A percentile compares a stretch with the other conserved stretches of the same genome.
phyloP scores from a whole-genome alignment of 2,113 vertebrate species.

The Camelus dromedarius region DNA sequence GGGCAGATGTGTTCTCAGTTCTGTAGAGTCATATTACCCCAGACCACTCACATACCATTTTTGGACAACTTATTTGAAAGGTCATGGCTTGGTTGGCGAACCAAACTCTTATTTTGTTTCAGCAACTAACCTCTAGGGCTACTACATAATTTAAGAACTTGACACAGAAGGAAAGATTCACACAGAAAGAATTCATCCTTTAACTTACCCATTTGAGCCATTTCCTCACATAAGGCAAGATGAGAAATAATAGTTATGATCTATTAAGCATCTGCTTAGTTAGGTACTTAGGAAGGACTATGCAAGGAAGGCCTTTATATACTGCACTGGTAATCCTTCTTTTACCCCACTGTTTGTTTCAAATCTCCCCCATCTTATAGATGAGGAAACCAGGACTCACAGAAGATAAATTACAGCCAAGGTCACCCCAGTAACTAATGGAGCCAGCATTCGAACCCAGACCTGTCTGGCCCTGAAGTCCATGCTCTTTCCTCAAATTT shows the following conservation, averaged over 20 bases:
- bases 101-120: slow-evolving; percentile 21
- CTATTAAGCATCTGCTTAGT: not conserved
- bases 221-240: not conserved
- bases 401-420: not conserved
- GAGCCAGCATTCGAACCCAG: not conserved
- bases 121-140: not conserved
- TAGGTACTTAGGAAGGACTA: not conserved
- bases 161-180: slow-evolving; percentile 19
- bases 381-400: not conserved
- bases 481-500: not conserved
- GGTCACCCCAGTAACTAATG: not conserved
- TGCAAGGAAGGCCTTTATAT: not conserved
- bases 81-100: not conserved
- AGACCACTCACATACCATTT: not conserved
- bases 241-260: not conserved
- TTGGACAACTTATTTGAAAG: slow-evolving; percentile 15
- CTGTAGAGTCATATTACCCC: not conserved
- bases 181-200: not conserved
- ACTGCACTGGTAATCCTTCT: not conserved
- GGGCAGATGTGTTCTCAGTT: slow-evolving; percentile 12
- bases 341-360: not conserved
- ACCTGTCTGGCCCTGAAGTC: not conserved
- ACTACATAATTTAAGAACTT: slow-evolving; percentile 25
- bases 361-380: not conserved
- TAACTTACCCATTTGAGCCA: not conserved